phyloP scores from a whole-genome alignment of 2,888 invertebrate genomes.

The Phytoseiulus persimilis region DNA sequence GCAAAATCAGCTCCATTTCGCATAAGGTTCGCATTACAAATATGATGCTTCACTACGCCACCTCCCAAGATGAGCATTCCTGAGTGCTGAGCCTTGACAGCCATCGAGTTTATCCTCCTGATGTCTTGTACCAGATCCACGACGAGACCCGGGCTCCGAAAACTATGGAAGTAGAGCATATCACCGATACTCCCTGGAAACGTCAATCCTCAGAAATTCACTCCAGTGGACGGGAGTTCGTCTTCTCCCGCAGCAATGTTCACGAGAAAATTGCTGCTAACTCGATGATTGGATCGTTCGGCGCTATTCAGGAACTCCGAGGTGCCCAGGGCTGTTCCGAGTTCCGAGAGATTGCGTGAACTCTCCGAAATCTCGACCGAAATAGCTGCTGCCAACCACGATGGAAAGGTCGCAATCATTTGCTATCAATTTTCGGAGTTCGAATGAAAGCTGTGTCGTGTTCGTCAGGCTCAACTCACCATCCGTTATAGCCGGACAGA shows the following conservation, averaged over 20 bases:
- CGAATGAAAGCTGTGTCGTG: too few relatives aligned
- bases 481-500: constrained; percentile 93
- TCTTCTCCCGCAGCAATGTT: too few relatives aligned
- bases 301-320: too few relatives aligned
- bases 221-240: too few relatives aligned
- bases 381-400: too few relatives aligned
- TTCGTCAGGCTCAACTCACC: constrained; percentile 62
- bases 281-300: too few relatives aligned
- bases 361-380: neutral
- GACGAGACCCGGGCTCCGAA: constrained; percentile 78
- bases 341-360: too few relatives aligned
- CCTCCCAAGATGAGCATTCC: constrained; percentile 95
- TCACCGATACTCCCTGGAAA: constrained; percentile 61
- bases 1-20: constrained; percentile 92
- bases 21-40: constrained; percentile 99
- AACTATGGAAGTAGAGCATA: constrained; percentile 98
- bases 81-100: constrained; percentile 81
- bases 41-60: constrained; percentile 95
- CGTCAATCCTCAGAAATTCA: neutral
- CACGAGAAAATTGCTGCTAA: too few relatives aligned
- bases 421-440: too few relatives aligned
- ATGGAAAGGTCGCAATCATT: too few relatives aligned
- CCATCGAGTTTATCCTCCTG: constrained; percentile 78
- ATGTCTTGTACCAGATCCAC: constrained; percentile 89
- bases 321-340: too few relatives aligned